phyloP scores from a whole-genome alignment of 2,113 vertebrate genomes.

The Halcyon malimbica region DNA sequence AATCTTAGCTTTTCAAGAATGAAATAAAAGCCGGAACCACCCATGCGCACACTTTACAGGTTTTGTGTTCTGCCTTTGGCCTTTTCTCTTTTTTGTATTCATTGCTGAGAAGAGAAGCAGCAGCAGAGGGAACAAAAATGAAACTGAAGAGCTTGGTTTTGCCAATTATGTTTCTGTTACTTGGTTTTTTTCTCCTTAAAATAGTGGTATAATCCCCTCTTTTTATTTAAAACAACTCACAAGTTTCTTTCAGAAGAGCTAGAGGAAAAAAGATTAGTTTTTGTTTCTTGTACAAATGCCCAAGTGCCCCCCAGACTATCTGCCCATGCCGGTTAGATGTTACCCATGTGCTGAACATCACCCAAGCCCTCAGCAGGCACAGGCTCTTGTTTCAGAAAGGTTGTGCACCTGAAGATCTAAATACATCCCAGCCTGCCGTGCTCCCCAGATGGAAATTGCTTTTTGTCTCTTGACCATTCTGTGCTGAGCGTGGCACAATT shows the following conservation, averaged over 20 bases:
- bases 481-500: not conserved
- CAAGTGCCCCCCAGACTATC: rapidly evolving
- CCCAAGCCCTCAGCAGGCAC: not conserved
- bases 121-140: not conserved
- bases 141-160: not conserved
- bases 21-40: not conserved
- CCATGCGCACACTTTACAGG: rapidly evolving
- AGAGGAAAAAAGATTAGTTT: not conserved
- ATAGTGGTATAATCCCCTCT: not conserved
- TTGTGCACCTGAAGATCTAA: not conserved
- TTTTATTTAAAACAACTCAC: not conserved
- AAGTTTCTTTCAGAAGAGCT: not conserved
- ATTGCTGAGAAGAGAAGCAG: not conserved
- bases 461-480: rapidly evolving
- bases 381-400: not conserved
- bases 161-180: not conserved
- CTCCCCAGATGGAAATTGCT: not conserved
- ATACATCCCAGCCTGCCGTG: not conserved
- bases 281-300: not conserved
- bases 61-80: not conserved
- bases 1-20: not conserved
- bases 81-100: not conserved
- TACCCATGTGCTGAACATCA: not conserved
- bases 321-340: rapidly evolving
- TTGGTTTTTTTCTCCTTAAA: not conserved